Conservation (phyloP, 1,140 invertebrate species). For the Drosophila littoralis region DNA sequence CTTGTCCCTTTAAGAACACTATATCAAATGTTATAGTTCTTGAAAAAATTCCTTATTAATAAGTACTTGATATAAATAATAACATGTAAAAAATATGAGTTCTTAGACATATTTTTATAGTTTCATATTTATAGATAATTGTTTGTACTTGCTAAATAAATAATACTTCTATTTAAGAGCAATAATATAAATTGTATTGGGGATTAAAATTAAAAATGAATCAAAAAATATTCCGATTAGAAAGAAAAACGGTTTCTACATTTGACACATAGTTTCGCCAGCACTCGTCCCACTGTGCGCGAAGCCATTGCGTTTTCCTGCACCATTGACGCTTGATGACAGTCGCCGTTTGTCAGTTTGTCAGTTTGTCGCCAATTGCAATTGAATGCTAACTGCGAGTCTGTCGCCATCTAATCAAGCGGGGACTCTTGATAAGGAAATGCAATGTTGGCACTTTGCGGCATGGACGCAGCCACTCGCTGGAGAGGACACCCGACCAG, state of each 20-base stretch:
- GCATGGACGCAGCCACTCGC: constrained; percentile 16
- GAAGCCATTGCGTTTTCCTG: constrained; percentile 53
- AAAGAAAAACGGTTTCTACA: neutral
- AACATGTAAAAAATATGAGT: no score
- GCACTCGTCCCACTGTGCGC: constrained; percentile 22
- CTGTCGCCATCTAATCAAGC: constrained; percentile 63
- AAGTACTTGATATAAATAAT: no score
- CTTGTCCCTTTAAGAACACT: no score
- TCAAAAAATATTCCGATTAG: neutral
- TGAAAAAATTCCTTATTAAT: no score
- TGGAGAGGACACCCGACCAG: neutral
- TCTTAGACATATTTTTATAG: no score
- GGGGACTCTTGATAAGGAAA: constrained; percentile 70
- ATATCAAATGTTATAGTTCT: no score
- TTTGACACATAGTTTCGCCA: neutral
- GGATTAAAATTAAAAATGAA: neutral
- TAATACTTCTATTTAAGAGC: no score
- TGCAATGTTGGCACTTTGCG: constrained; percentile 46
- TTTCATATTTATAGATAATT: no score
- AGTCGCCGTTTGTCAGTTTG: constrained; percentile 20
- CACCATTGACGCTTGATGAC: constrained; percentile 67
- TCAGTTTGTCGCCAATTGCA: constrained; percentile 24
- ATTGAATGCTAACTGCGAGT: constrained; percentile 59
- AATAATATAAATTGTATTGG: no score
- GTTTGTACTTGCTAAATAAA: no score